Evolutionary conservation across 2,797 vertebrate species (phyloP).

Genomic region (Lerista edwardsae): DNA sequence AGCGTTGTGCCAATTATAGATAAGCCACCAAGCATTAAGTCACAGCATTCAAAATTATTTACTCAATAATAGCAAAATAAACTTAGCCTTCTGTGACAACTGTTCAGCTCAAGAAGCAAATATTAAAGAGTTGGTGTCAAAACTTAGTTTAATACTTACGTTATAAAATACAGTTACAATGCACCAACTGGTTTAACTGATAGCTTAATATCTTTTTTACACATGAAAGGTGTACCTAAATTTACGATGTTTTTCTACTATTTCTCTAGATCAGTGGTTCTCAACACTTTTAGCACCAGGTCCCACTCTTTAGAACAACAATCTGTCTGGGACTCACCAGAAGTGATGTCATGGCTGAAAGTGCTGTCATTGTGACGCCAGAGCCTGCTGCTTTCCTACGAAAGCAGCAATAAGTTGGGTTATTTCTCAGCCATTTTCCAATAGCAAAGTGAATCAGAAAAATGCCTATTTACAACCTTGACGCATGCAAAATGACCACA

Average conservation of each 20-base stretch:
- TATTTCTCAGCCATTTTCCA: no score
- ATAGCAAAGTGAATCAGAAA: no score
- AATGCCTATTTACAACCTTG: no score
- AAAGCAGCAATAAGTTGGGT: no score
- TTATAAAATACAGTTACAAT: neutral
- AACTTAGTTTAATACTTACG: neutral
- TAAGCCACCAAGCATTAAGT: neutral
- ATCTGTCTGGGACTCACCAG: no score
- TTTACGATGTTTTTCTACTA: neutral
- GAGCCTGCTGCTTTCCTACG: no score
- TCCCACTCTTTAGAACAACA: no score
- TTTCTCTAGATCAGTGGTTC: no score
- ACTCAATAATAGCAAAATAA: neutral
- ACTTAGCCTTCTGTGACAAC: neutral
- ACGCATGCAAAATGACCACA: no score
- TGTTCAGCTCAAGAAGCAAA: neutral
- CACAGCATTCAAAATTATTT: slow-evolving; percentile 10
- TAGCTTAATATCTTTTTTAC: neutral
- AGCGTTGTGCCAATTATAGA: neutral
- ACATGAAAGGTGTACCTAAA: neutral
- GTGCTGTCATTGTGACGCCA: no score
- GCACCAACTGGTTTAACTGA: slow-evolving; percentile 5
- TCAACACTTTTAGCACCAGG: no score
- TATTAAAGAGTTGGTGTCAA: slow-evolving; percentile 17
- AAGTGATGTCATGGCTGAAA: no score